Conservation (phyloP, 2,113 vertebrate species). For the Python bivittatus region DNA sequence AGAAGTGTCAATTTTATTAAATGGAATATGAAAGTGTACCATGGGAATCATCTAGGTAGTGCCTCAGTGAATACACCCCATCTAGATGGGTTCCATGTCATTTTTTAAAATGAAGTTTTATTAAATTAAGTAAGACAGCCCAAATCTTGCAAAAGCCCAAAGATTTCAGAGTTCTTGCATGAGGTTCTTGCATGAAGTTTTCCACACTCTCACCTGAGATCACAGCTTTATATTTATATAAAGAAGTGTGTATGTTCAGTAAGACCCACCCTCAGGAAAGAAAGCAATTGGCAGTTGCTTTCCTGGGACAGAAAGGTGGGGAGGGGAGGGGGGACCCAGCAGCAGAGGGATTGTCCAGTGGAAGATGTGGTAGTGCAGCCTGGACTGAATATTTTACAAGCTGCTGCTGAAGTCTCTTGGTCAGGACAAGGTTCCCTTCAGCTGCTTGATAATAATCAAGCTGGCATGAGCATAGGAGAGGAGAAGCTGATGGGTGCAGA, state of each 20-base stretch:
- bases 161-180: no score
- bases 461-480: not conserved
- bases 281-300: not conserved
- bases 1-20: conserved; percentile 13
- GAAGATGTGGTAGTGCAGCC: not conserved
- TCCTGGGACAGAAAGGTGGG: not conserved
- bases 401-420: not conserved
- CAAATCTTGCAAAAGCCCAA: no score
- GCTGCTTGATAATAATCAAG: not conserved
- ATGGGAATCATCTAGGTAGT: not conserved
- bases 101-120: not conserved
- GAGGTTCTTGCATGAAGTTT: no score
- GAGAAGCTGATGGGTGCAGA: not conserved
- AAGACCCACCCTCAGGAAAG: no score
- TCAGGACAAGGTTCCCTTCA: not conserved
- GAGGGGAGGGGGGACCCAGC: not conserved
- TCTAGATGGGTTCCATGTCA: not conserved
- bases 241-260: no score
- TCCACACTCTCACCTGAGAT: no score
- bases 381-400: not conserved
- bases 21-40: not conserved
- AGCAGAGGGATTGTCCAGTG: not conserved
- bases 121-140: no score
- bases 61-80: not conserved
- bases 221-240: no score